Percentiles rank a stretch among this genome's conserved stretches.
phyloP scores from a whole-genome alignment of 2,888 invertebrate genomes.

The Lomographa bimaculata region DNA sequence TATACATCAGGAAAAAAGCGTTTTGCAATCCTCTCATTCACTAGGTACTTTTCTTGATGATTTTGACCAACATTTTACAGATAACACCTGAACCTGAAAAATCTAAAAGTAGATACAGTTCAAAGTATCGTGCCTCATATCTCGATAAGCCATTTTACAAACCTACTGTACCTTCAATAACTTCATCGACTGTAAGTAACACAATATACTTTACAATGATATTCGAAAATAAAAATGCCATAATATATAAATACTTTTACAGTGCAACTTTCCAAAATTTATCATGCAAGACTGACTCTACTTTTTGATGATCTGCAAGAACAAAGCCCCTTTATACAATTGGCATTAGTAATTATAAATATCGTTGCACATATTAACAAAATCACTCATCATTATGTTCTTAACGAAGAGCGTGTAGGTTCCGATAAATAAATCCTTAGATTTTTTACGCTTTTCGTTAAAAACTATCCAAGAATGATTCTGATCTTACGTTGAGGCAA shows the following conservation, averaged over 20 bases:
- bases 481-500: too few species aligned
- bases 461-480: too few species aligned
- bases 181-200: slow-evolving; percentile 80
- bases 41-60: slow-evolving; percentile 15
- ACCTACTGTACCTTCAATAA: slow-evolving; percentile 85
- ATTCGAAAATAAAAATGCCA: slow-evolving; percentile 11
- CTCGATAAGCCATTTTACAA: slow-evolving; percentile 84
- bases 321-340: slow-evolving; percentile 81
- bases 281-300: slow-evolving; percentile 11
- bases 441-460: too few species aligned
- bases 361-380: slow-evolving; percentile 36
- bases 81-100: slow-evolving; percentile 73
- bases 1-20: slow-evolving; percentile 25
- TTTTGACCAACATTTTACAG: slow-evolving; percentile 54
- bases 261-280: slow-evolving; percentile 37
- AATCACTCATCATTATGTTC: slow-evolving; percentile 21
- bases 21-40: too few species aligned
- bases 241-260: slow-evolving; percentile 16
- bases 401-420: slow-evolving; percentile 10
- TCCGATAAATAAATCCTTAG: too few species aligned
- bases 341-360: slow-evolving; percentile 54
- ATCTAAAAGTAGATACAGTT: slow-evolving; percentile 81
- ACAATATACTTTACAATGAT: slow-evolving; percentile 24
- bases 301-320: slow-evolving; percentile 23
- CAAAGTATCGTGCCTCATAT: slow-evolving; percentile 81